Evolutionary conservation across 2,113 vertebrate genomes (phyloP).

Genomic region (Pygoscelis adeliae): DNA sequence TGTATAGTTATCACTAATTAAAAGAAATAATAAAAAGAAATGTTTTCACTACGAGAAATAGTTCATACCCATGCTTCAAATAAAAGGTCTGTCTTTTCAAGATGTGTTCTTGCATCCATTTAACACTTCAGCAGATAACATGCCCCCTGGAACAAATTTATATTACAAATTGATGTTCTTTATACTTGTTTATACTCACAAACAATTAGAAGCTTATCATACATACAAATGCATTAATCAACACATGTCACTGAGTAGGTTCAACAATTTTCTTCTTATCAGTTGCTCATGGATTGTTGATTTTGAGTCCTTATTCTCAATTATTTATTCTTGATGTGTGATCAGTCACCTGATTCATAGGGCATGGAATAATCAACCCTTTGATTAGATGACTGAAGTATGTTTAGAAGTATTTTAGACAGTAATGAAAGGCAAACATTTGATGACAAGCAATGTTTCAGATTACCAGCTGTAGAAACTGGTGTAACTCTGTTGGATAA

Average conservation of each 20-base stretch:
- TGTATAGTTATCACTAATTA: not conserved
- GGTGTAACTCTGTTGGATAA: not conserved
- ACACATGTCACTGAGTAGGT: not conserved
- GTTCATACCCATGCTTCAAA: not conserved
- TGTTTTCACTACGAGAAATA: not conserved
- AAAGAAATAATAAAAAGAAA: not conserved
- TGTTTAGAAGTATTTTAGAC: not conserved
- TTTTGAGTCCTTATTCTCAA: not conserved
- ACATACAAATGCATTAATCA: not conserved
- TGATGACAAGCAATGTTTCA: not conserved
- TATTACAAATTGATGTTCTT: not conserved
- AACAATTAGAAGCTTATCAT: not conserved
- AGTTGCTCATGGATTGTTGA: not conserved
- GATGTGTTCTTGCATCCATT: not conserved
- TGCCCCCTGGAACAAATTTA: not conserved
- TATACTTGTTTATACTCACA: not conserved
- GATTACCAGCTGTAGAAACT: not conserved
- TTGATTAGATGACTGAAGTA: not conserved
- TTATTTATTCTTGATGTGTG: constrained; percentile 3
- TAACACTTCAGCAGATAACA: not conserved
- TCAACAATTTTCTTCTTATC: not conserved
- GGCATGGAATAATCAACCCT: not conserved
- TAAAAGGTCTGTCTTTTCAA: not conserved
- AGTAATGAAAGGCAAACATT: not conserved
- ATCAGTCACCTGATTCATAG: not conserved